Evolutionary conservation across 2,797 vertebrate genomes (phyloP), one percentile per base, ranked within the genome.

Genomic region (Bovichtus variegatus): DNA sequence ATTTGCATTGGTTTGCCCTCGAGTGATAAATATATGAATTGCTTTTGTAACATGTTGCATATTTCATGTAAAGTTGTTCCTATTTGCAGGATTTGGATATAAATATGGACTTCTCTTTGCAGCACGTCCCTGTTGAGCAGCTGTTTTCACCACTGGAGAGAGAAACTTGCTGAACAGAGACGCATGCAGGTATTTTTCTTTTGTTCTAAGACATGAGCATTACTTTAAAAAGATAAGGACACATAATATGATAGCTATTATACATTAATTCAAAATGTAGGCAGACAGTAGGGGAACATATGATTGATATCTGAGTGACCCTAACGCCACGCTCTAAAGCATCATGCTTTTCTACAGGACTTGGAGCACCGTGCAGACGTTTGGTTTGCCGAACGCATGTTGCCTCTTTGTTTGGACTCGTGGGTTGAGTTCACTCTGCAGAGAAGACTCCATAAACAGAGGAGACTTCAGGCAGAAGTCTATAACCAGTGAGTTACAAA

Each of bases 61-160:
- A 57, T 76, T 61, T 43, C 23, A 49, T 25, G 9, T 46, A 11
- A 44, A 59, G 19, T 43, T 19, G 23, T 54, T 34, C 5, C 16
- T 51, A 40, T 70, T 46, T 31, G 8, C 43, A 46, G 60, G 12
- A 31, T 41, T 68, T 69, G 13, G 2, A 53, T 55, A 60, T 36
- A 18, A 3, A 27, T 27, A 21, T 76, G 38, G 7, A 60, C 55
- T 74, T 74, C 2, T 74, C 21, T 55, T 88, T 83, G 60, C 81
- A 97, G 97, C 36, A 47, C 47, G 7, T 86, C 68, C 9, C 46
- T 96, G 68, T 70, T 96, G 29, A 88, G 60, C 19, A 89, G 51
- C 54, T 92, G 51, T 74, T 78, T 97, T 84, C 58, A 46, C 16
- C 46, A 31, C 38, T 97, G 96, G 97, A 91, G 81, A 41, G 81